Conservation (phyloP, 2,797 vertebrate species). For the Gobionotothen gibberifrons region DNA sequence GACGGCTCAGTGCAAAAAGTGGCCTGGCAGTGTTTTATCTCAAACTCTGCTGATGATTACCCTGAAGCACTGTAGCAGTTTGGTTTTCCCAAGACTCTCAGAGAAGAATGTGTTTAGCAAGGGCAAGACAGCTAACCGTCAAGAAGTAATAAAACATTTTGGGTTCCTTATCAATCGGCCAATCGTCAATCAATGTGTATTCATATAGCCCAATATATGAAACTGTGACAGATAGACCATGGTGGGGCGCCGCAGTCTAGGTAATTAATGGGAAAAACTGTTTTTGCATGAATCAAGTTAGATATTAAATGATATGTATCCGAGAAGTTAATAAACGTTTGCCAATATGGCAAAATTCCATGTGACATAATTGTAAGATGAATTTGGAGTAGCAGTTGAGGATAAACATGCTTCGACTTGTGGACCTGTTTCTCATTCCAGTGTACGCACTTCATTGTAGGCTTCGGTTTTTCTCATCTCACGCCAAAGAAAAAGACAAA, state of each 20-base stretch:
- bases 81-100: neutral
- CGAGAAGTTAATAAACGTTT: neutral
- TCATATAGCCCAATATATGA: too few relatives aligned
- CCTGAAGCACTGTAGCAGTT: conserved; percentile 2
- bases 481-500: conserved; percentile 3
- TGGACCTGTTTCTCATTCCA: neutral
- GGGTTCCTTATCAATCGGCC: too few relatives aligned
- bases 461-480: too few relatives aligned
- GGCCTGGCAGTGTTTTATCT: conserved; percentile 16
- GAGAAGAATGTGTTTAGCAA: too few relatives aligned
- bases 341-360: neutral
- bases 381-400: neutral
- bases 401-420: neutral
- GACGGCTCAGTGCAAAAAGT: conserved; percentile 9
- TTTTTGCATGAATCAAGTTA: too few relatives aligned
- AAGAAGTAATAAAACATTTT: too few relatives aligned
- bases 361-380: neutral
- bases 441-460: neutral
- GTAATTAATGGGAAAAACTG: too few relatives aligned
- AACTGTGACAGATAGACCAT: too few relatives aligned
- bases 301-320: too few relatives aligned
- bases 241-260: too few relatives aligned
- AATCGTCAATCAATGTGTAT: too few relatives aligned
- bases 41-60: conserved; percentile 11
- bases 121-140: too few relatives aligned